Conservation (phyloP, 1,140 invertebrate genomes). For the Diorhabda elongata region DNA sequence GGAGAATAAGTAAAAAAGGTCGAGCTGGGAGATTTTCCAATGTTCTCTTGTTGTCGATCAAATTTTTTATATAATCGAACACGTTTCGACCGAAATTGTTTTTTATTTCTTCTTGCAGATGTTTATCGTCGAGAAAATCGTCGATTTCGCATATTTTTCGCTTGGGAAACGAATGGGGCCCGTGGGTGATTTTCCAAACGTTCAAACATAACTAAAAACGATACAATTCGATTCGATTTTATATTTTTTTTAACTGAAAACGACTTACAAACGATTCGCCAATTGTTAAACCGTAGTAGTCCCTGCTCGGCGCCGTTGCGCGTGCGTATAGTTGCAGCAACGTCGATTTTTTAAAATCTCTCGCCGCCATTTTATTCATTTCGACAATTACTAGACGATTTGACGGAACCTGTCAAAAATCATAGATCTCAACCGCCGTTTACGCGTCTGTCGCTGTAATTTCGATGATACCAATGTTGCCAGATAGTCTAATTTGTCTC, state of each 20-base stretch:
- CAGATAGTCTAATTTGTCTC: too few relatives aligned
- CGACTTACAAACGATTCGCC: constrained; percentile 27
- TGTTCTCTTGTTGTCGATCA: constrained; percentile 25
- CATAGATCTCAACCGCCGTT: too few relatives aligned
- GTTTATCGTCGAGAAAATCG: constrained; percentile 43
- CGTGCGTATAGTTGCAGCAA: constrained; percentile 44
- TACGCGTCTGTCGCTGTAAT: too few relatives aligned
- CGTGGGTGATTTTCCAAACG: constrained; percentile 49
- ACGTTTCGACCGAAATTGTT: constrained; percentile 43
- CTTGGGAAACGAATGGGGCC: constrained; percentile 45
- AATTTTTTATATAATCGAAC: constrained; percentile 24
- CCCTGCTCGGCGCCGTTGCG: constrained; percentile 48
- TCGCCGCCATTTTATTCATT: too few relatives aligned
- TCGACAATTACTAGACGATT: too few relatives aligned
- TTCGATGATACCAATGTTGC: too few relatives aligned
- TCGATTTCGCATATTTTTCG: constrained; percentile 30
- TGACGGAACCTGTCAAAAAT: too few relatives aligned
- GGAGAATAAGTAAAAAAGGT: constrained; percentile 37
- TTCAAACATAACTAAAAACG: constrained; percentile 46
- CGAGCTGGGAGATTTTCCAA: constrained; percentile 31
- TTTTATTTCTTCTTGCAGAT: constrained; percentile 43
- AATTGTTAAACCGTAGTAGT: constrained; percentile 47
- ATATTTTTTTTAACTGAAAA: constrained; percentile 6
- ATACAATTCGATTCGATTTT: neutral
- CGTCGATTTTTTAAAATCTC: neutral